Evolutionary conservation across 1,140 invertebrate species (phyloP), one percentile per base, ranked within the genome.

Genomic region (Drosophila lacteicornis): DNA sequence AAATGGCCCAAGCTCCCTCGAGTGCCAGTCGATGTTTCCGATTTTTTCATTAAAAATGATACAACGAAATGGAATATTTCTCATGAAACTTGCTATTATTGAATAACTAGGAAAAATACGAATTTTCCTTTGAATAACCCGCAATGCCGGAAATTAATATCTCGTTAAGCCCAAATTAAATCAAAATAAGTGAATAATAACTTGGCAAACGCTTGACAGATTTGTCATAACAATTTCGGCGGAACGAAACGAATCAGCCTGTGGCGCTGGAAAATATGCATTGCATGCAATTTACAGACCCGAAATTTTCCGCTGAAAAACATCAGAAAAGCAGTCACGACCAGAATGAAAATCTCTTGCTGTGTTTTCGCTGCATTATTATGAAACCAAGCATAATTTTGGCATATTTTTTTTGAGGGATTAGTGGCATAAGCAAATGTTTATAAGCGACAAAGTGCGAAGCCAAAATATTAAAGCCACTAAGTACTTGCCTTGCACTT

Each of bases 121-220:
- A 15, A 6, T 1, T 43, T 43, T 5, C 7, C 8, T 43, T 17
- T 3, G n/a, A n/a, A 33, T 1, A 17, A 1, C 4, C 9, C 9
- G n/a, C 9, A 22, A 3, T n/a, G 15, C 5, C 9, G 19, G 8
- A 40, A 49, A 27, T 38, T 13, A 59, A 71, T 40, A 47, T 50
- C 15, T 4, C 11, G n/a, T 15, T 12, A n/a, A 38, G 27, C 11
- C 11, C 0, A 30, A 59, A 73, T 73, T 13, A 60, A 60, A 60
- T 40, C 3, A 66, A 66, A 65, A 49, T 60, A 66, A 33, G n/a
- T 65, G 15, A 17, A 43, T 36, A 65, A 63, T 22, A 12, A 11
- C 6, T n/a, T 56, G 38, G 17, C 17, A 36, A 59, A 19, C 13
- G 17, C 8, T 15, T 33, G 7, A 7, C 27, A 46, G 19, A 36